These are phyloP conservation scores for Ceriagrion tenellum DNA, from an alignment of 2,888 invertebrate genomes.

Conservation along the genomic window DNA sequence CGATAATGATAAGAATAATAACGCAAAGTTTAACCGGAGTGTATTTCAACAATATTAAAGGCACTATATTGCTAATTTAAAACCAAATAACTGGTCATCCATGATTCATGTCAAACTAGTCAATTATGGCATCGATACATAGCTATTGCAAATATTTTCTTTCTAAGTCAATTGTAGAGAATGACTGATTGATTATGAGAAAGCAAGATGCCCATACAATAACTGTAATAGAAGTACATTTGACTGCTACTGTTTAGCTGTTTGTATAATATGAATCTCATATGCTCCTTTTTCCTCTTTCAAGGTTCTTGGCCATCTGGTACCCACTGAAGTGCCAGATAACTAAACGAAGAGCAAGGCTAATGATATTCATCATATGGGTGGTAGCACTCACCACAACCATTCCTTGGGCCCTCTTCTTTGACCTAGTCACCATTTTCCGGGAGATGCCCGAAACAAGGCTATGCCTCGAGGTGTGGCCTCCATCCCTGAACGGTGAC, in stretches of 20 bases:
- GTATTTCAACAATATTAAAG: too few species aligned
- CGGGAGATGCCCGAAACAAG: conserved; percentile 87
- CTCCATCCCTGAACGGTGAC: conserved; percentile 88
- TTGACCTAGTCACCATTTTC: conserved; percentile 88
- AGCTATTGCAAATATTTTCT: neutral
- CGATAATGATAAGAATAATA: too few species aligned
- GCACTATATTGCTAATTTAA: neutral
- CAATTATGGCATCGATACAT: neutral
- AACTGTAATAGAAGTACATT: neutral
- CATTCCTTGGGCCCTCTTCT: conserved; percentile 94
- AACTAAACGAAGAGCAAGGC: conserved; percentile 91
- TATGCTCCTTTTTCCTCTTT: conserved; percentile 77
- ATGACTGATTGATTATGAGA: neutral
- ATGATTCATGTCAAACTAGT: neutral
- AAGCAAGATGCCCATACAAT: neutral
- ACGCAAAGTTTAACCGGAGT: too few species aligned
- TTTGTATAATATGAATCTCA: neutral
- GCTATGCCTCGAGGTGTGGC: conserved; percentile 92
- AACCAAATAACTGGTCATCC: neutral
- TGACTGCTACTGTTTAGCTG: neutral
- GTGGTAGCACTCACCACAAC: conserved; percentile 90
- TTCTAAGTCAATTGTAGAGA: neutral
- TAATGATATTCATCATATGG: conserved; percentile 95
- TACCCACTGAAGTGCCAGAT: conserved; percentile 95
- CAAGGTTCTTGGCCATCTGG: conserved; percentile 97